Evolutionary conservation across 1,140 invertebrate genomes (phyloP), one percentile per base, ranked within the genome.

Genomic region (Polypedilum pembai): DNA sequence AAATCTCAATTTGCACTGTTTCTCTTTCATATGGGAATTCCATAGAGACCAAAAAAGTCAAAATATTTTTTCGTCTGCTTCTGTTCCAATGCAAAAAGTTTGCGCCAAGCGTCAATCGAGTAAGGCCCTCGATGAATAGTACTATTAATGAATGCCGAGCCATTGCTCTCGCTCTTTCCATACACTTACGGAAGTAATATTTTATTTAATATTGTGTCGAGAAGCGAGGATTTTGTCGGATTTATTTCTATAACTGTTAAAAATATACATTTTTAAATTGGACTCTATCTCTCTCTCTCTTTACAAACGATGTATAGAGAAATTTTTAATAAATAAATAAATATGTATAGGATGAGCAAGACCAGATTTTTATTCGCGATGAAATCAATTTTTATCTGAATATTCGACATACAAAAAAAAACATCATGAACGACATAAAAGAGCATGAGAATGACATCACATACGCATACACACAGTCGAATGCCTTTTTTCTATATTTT

Each of bases 161-260:
- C n/a, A n/a, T 56, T 20, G 65, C 17, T 69, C n/a, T n/a, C n/a
- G n/a, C n/a, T n/a, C n/a, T n/a, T n/a, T n/a, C 17, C n/a, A 69
- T 69, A 8, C 24, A 33, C 24, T 33, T 20, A 20, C 65, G 20
- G 65, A 69, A 69, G 65, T 18, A 18, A 69, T 69, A 21, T 69
- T 18, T 69, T 69, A 21, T 69, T 69, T 69, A 69, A 69, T 69
- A 69, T 69, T 69, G 17, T 69, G 65, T 69, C n/a, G 45, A 56
- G 45, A n/a, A n/a, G 12, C 45, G 45, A 56, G 65, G 65, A 69
- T 69, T 69, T 69, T 21, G 20, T 69, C 20, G 65, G 20, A 69
- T 69, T 69, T 69, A 69, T 69, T n/a, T 33, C 24, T 33, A 33
- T 33, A 33, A 33, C 24, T 33, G 24, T 33, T 33, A 33, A 3